Conservation (phyloP, 2,113 vertebrate species). For the Anas platyrhynchos region DNA sequence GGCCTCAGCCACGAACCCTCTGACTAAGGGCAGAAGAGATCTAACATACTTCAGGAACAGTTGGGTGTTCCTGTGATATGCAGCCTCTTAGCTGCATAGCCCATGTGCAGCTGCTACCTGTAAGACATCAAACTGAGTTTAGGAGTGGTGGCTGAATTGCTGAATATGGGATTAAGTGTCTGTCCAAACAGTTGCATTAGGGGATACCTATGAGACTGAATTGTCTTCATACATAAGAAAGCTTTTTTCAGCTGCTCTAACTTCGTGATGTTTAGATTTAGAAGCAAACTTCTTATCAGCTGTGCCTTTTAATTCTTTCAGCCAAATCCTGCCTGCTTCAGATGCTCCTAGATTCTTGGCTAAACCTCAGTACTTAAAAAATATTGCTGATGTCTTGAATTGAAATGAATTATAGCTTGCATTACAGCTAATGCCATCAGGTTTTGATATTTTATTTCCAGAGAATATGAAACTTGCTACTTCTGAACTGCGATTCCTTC, state of each 20-base stretch:
- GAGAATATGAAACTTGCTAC: neutral
- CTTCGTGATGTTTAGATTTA: neutral
- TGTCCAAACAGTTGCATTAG: neutral
- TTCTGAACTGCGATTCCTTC: slow-evolving; percentile 26
- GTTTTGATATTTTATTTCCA: slow-evolving; percentile 22
- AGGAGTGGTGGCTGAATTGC: neutral
- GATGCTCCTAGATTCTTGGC: neutral
- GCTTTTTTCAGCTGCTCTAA: neutral
- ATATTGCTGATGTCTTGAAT: neutral
- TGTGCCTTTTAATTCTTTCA: neutral
- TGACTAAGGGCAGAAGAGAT: neutral
- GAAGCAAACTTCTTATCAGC: neutral
- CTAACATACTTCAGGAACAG: neutral
- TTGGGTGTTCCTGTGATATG: neutral
- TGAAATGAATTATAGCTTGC: neutral
- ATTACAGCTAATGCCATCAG: neutral
- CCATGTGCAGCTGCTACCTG: neutral
- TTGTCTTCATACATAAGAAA: neutral
- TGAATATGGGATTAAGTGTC: neutral
- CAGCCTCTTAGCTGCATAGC: neutral
- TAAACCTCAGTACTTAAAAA: neutral
- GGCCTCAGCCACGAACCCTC: neutral
- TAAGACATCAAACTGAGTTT: neutral
- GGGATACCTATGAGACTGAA: accelerated
- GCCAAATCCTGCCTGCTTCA: neutral